Base-by-base conservation (phyloP, 2,113 vertebrate genomes). In the Etheostoma cragini region DNA sequence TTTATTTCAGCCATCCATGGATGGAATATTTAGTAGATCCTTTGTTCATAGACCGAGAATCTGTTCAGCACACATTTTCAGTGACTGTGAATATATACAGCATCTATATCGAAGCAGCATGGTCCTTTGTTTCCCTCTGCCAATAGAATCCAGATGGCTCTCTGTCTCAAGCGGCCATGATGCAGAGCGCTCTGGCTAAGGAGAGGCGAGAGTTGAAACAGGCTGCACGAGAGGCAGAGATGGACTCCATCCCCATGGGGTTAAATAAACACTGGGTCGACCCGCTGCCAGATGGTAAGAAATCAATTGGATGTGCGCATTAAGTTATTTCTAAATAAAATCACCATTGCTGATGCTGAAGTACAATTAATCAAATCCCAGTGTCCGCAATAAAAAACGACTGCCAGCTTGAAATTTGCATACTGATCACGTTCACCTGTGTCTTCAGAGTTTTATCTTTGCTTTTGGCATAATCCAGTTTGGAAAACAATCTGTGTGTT, bases 241-340 rank as follows among this genome's bases (percentile, higher is more conserved):
- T 99, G 98, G 98, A 99, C 92, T 99, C 98, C 38, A 99, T 99
- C 81, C 98, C 98, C 58, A 99, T 98, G 97, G 98, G 97, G 14
- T 97, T 99, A 84, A 99, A 99, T 89, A 99, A 99, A 54, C 98
- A 99, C 92, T 99, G 98, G 98, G 98, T 99, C 46, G 98, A 99
- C 93, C 98, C 98, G 26, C 94, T 99, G 75, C 98, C 98, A 86
- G 98, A 99, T 46, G 96, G 98, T 99, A 91, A 60, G 95, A 19
- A 70, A 82, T 50, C 19, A 30, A 22, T 65, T 76, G 12, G 33
- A 64, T 22, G 7, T 50, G 42, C 60, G 58, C 22, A 4, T 68
- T 67, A 53, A 75, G 49, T 57, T 3, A 50, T 26, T 66, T 49
- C 21, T 6, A 17, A 60, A 49, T 8, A 26, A 26, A 26, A 3